Evolutionary conservation across 2,888 invertebrate genomes (phyloP).

Genomic region (Phaonia tiefii): DNA sequence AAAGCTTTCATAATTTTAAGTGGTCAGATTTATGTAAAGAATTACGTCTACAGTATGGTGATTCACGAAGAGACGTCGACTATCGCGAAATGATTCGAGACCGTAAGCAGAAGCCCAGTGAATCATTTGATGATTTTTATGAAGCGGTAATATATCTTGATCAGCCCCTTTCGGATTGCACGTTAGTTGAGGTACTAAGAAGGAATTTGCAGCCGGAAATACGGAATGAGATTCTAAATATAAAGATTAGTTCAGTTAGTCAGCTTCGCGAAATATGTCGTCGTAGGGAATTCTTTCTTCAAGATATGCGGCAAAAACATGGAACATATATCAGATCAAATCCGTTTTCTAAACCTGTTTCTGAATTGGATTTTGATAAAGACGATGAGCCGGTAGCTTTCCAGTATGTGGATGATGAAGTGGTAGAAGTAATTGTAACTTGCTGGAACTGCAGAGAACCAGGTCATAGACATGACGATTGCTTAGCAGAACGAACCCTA

Average conservation of each 20-base stretch:
- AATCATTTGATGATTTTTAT: slow-evolving; percentile 8
- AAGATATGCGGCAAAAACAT: not conserved
- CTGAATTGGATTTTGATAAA: not conserved
- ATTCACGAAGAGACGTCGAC: not conserved
- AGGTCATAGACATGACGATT: slow-evolving; percentile 5
- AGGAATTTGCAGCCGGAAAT: not conserved
- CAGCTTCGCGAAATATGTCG: slow-evolving; percentile 5
- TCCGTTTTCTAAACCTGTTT: not conserved
- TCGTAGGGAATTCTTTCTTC: not conserved
- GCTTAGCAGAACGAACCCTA: not conserved
- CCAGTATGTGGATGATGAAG: slow-evolving; percentile 10
- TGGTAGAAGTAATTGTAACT: not conserved
- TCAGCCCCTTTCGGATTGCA: not conserved
- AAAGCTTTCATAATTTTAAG: not conserved
- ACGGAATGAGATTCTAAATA: slow-evolving; percentile 1
- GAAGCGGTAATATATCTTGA: not conserved
- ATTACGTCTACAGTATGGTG: not conserved
- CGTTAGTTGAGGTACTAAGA: not conserved
- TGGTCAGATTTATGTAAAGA: not conserved
- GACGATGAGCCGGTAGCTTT: not conserved
- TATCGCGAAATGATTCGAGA: slow-evolving; percentile 11
- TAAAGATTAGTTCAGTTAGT: not conserved
- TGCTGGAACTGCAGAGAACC: slow-evolving; percentile 17
- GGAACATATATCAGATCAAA: not conserved
- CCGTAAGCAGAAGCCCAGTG: not conserved